These are phyloP conservation scores for Grapholita molesta DNA, from an alignment of 1,140 invertebrate genomes.

Conservation along the genomic window DNA sequence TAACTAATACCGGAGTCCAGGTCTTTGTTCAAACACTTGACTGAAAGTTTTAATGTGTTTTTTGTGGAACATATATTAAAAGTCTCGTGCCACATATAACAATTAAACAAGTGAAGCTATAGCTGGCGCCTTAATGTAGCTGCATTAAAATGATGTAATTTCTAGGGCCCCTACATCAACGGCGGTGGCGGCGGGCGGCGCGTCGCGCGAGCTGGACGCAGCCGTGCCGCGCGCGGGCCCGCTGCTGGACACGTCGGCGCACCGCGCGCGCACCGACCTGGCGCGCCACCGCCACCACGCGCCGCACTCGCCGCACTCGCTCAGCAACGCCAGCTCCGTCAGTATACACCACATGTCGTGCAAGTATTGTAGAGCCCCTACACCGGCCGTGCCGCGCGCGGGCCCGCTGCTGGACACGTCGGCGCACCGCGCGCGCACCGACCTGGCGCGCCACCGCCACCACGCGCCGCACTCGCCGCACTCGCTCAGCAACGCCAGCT, in stretches of 20 bases:
- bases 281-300: constrained; percentile 78
- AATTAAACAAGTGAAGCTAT: too few species aligned
- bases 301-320: constrained; percentile 68
- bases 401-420: constrained; percentile 90
- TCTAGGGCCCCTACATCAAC: background rate
- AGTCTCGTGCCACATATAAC: too few species aligned
- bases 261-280: constrained; percentile 93
- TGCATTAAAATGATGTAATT: too few species aligned
- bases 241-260: constrained; percentile 91
- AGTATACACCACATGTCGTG: constrained; percentile 42
- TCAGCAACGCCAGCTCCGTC: constrained; percentile 84
- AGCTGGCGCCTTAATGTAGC: too few species aligned
- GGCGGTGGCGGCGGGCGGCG: constrained; percentile 18
- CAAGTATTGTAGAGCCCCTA: too few species aligned
- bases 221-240: constrained; percentile 87
- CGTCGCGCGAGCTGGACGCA: constrained; percentile 86
- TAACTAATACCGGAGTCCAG: too few species aligned
- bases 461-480: constrained; percentile 69
- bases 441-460: constrained; percentile 83
- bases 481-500: constrained; percentile 82
- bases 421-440: constrained; percentile 92
- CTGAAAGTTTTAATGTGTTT: too few species aligned
- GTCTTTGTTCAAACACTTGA: too few species aligned
- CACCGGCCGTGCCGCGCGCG: constrained; percentile 88
- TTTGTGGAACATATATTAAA: too few species aligned